Percentiles rank a stretch among this genome's conserved stretches.
phyloP scores from a whole-genome alignment of 1,140 invertebrate species.

The Drosophila pseudoananassae region DNA sequence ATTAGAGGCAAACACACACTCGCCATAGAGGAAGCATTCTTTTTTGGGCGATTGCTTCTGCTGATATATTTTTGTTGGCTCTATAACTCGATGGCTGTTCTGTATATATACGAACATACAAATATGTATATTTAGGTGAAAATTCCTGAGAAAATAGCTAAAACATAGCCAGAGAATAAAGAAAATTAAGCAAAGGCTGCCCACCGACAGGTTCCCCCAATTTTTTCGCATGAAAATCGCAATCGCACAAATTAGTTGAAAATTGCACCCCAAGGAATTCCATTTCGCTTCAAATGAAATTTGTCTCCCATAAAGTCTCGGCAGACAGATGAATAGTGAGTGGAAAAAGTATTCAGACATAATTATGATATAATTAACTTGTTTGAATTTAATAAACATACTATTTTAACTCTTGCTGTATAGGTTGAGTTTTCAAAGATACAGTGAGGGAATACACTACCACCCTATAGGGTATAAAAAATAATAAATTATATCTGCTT shows the following conservation, averaged over 20 bases:
- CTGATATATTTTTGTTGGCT: conserved; percentile 35
- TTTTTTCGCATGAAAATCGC: conserved; percentile 52
- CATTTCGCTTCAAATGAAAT: conserved; percentile 42
- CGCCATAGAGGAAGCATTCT: conserved; percentile 38
- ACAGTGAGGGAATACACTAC: no score
- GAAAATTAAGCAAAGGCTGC: conserved; percentile 42
- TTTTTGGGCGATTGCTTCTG: conserved; percentile 53
- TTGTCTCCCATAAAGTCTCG: conserved; percentile 37
- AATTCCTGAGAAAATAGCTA: conserved; percentile 71
- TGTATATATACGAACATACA: conserved; percentile 19
- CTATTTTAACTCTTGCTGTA: no score
- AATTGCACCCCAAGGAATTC: conserved; percentile 59
- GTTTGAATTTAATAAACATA: not conserved
- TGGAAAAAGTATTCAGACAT: conserved; percentile 4
- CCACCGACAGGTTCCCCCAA: conserved; percentile 53
- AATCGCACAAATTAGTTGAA: conserved; percentile 54
- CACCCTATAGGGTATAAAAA: no score
- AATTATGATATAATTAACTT: not conserved
- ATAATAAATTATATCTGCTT: no score
- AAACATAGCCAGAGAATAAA: conserved; percentile 31
- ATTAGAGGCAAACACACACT: conserved; percentile 51
- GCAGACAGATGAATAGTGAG: conserved; percentile 21
- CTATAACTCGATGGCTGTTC: not conserved
- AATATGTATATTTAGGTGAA: conserved; percentile 63
- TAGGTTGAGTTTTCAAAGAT: no score